A percentile compares a stretch with the other conserved stretches of the same genome.
These are phyloP conservation scores for Pseudomugil tenellus DNA, from an alignment of 2,797 vertebrate genomes.

Conservation along the genomic window DNA sequence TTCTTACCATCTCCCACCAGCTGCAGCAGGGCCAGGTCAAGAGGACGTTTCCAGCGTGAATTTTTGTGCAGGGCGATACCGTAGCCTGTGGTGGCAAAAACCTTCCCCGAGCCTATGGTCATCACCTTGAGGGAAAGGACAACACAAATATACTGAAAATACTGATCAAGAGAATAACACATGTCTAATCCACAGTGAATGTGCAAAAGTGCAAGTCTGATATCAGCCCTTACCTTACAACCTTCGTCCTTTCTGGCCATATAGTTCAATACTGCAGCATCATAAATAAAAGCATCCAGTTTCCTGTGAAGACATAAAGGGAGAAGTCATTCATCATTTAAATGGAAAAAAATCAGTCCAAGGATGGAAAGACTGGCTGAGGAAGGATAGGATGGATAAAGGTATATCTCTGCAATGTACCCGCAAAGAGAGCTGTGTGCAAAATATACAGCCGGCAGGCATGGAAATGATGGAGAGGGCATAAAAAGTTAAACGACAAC, in stretches of 20 bases:
- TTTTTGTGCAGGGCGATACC: slow-evolving; percentile 96
- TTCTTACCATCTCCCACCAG: slow-evolving; percentile 92
- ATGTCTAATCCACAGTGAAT: slow-evolving; percentile 9
- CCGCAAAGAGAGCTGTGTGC: slow-evolving; percentile 46
- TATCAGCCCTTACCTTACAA: slow-evolving; percentile 89
- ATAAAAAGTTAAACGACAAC: slow-evolving; percentile 67
- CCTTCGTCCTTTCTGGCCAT: slow-evolving; percentile 96
- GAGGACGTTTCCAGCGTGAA: slow-evolving; percentile 93
- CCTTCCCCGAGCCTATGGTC: slow-evolving; percentile 95
- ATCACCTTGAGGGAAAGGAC: slow-evolving; percentile 81
- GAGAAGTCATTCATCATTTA: slow-evolving; percentile 74
- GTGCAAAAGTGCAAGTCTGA: slow-evolving; percentile 2
- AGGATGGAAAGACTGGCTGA: slow-evolving; percentile 39
- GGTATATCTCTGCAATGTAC: slow-evolving; percentile 40
- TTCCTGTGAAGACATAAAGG: slow-evolving; percentile 83
- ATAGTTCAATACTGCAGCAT: slow-evolving; percentile 94
- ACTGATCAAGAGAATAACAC: slow-evolving; percentile 5
- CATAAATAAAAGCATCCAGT: slow-evolving; percentile 95
- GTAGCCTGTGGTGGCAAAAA: slow-evolving; percentile 94
- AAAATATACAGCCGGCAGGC: slow-evolving; percentile 47
- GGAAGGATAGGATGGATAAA: slow-evolving; percentile 37
- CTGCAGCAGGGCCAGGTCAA: slow-evolving; percentile 93
- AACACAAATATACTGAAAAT: slow-evolving; percentile 29
- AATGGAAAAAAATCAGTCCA: slow-evolving; percentile 47
- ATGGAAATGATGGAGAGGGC: slow-evolving; percentile 42